Evolutionary conservation across 2,113 vertebrate genomes (phyloP).

Genomic region (Tragelaphus buxtoni): DNA sequence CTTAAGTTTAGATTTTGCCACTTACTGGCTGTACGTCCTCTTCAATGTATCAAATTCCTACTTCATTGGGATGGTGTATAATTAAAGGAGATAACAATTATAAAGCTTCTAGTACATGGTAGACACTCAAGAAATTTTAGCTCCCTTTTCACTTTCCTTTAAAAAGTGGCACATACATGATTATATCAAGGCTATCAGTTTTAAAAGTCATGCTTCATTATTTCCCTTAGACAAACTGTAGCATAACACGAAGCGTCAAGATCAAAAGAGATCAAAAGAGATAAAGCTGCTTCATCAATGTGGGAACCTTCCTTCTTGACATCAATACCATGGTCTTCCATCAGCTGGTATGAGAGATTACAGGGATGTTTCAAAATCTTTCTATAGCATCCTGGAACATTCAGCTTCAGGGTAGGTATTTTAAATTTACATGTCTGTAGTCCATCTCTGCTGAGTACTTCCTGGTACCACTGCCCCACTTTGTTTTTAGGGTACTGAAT

Average conservation of each 20-base stretch:
- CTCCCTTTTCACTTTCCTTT: not conserved
- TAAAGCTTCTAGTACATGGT: not conserved
- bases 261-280: slow-evolving; percentile 88
- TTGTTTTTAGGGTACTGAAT: slow-evolving; percentile 89
- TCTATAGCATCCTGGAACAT: slow-evolving; percentile 94
- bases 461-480: slow-evolving; percentile 87
- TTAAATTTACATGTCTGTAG: slow-evolving; percentile 87
- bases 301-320: slow-evolving; percentile 22
- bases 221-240: slow-evolving; percentile 92
- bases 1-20: not conserved
- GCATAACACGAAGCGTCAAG: slow-evolving; percentile 94
- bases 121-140: not conserved
- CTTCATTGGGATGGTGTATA: not conserved
- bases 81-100: not conserved
- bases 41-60: not conserved
- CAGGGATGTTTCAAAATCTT: slow-evolving; percentile 87
- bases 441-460: slow-evolving; percentile 82
- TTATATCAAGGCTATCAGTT: not conserved
- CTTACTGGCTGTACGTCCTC: not conserved
- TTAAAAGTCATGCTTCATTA: slow-evolving; percentile 91
- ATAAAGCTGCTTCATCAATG: not conserved
- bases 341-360: slow-evolving; percentile 84
- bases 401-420: slow-evolving; percentile 88
- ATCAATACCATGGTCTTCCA: slow-evolving; percentile 32
- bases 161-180: not conserved